Conservation (phyloP, 2,888 invertebrate species). For the Drosophila ochracea region DNA sequence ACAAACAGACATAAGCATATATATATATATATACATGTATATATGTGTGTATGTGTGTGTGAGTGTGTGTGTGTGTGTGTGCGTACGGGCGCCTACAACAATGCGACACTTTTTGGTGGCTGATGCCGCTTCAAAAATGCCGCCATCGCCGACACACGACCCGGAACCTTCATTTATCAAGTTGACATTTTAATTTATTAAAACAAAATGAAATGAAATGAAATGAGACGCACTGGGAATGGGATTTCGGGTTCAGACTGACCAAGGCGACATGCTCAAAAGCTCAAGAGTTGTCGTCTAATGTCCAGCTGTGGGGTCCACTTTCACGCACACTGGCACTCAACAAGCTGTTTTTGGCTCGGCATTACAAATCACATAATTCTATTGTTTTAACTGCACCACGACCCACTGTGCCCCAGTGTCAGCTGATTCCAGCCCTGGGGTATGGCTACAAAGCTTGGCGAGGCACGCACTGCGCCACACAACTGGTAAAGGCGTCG, state of each 20-base stretch:
- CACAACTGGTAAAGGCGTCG: conserved; percentile 50
- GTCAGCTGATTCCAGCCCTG: background rate
- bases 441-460: conserved; percentile 15
- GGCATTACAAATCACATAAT: background rate
- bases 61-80: conserved; percentile 17
- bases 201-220: conserved; percentile 79
- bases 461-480: conserved; percentile 47
- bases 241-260: conserved; percentile 4
- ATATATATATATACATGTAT: background rate
- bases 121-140: conserved; percentile 71
- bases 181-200: conserved; percentile 85
- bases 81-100: conserved; percentile 44
- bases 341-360: background rate
- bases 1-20: background rate
- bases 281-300: background rate
- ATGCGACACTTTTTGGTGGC: conserved; percentile 56
- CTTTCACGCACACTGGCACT: conserved; percentile 21
- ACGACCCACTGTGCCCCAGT: conserved; percentile 16
- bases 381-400: background rate
- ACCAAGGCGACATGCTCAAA: conserved; percentile 19
- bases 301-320: conserved; percentile 26
- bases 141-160: conserved; percentile 52
- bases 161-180: conserved; percentile 83
- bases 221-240: conserved; percentile 35
- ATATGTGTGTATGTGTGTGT: conserved; percentile 7